Evolutionary conservation across 1,140 invertebrate genomes (phyloP).

Genomic region (Tribolium madens): DNA sequence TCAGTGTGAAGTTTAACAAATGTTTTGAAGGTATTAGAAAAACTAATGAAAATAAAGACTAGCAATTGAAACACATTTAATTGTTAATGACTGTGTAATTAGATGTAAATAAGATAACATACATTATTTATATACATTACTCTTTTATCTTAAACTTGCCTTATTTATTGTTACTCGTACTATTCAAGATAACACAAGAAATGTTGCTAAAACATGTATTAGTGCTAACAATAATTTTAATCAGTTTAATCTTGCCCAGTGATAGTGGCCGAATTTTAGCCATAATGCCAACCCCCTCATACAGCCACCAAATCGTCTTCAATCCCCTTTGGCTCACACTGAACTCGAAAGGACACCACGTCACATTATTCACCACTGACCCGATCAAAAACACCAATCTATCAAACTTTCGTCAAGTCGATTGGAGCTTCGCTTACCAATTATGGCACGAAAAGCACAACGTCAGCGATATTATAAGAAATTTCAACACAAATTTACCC

Average conservation of each 20-base stretch:
- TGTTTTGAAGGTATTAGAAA: no score
- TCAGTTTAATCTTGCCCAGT: background rate
- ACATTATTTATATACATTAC: no score
- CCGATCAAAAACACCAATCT: constrained; percentile 58
- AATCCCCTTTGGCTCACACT: constrained; percentile 58
- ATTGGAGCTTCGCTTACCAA: constrained; percentile 41
- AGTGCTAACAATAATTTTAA: constrained; percentile 49
- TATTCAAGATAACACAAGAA: no score
- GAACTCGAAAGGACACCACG: constrained; percentile 65
- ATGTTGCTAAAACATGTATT: no score
- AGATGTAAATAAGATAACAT: no score
- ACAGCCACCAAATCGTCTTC: constrained; percentile 67
- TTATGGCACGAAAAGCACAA: constrained; percentile 30
- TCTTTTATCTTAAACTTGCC: no score
- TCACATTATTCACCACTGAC: constrained; percentile 64
- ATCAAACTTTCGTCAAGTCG: constrained; percentile 47
- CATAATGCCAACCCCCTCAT: constrained; percentile 62
- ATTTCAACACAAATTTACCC: constrained; percentile 4
- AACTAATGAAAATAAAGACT: no score
- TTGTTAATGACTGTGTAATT: no score
- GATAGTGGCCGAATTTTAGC: constrained; percentile 62
- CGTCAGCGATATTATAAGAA: constrained; percentile 6
- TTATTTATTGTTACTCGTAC: no score
- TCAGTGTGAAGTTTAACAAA: no score
- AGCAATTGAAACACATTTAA: no score